Base-by-base conservation (phyloP, 2,113 vertebrate species). In the Chlorodrepanis virens region DNA sequence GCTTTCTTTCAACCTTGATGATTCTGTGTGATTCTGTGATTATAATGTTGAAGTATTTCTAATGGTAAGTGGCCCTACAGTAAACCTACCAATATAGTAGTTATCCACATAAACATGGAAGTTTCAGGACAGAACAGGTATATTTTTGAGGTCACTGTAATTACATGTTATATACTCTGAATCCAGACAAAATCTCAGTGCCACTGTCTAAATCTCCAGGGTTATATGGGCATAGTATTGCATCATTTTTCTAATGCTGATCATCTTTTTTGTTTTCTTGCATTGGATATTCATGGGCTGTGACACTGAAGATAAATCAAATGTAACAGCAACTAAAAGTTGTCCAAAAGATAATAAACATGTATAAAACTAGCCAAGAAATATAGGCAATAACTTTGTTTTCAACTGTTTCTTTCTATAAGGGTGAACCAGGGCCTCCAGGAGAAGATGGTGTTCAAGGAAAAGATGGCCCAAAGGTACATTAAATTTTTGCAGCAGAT, bases 391-490 rank as follows among this genome's bases (percentile, higher is more conserved):
- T 96, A 76, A 91, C 11, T 54, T 89, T 40, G 19, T 89, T 87
- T 93, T 86, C 25, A 76, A 90, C 42, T 93, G 4, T 67, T 97
- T 37, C 40, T 94, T 74, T 85, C 83, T 93, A n/a, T 93, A 71
- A 99, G 99, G 99, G 99, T 94, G 97, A 97, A 85, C 98, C 98
- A 67, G 99, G 99, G 93, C 97, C 98, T 80, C 87, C 98, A 53
- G 99, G 99, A 89, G 99, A 99, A 98, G 99, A 99, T 0, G 99
- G 99, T 56, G 83, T 98, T 90, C 99, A 99, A 97, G 99, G 99
- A 69, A 99, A 99, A 98, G 99, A 99, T 96, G 99, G 99, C 84
- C 47, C 96, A 76, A 99, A 99, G 99, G 99, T 99, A 98, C 94
- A 7, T 68, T 53, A 27, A n/a, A 14, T 64, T 86, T 96, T 76